Evolutionary conservation across 2,888 invertebrate species (phyloP).

Genomic region (Hipparchia sbordonii): DNA sequence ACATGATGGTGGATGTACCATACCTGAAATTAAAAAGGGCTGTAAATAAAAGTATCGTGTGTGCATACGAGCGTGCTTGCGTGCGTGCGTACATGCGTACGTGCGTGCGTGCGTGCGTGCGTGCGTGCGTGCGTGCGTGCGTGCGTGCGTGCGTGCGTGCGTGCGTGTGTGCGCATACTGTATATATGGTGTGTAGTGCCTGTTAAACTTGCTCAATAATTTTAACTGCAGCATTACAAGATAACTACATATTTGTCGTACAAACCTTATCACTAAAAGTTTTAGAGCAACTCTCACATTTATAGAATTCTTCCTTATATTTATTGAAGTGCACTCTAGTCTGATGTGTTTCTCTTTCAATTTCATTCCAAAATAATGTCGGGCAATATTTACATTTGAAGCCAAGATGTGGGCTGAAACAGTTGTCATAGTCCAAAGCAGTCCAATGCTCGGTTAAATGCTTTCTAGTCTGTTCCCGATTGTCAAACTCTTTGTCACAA

Average conservation of each 20-base stretch:
- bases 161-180: neutral
- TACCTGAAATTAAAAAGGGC: constrained; percentile 52
- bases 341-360: constrained; percentile 73
- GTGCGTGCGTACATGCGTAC: neutral
- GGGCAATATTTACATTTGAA: constrained; percentile 78
- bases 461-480: constrained; percentile 58
- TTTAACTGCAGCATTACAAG: neutral
- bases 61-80: neutral
- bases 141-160: neutral
- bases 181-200: neutral
- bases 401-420: constrained; percentile 76
- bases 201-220: no score
- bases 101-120: neutral
- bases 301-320: constrained; percentile 66
- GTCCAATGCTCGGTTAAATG: constrained; percentile 69
- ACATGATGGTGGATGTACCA: constrained; percentile 71
- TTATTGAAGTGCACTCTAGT: constrained; percentile 62
- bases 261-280: constrained; percentile 76
- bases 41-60: neutral
- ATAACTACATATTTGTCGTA: constrained; percentile 11
- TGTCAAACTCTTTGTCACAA: constrained; percentile 76
- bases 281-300: constrained; percentile 65
- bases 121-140: neutral
- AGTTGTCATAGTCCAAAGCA: constrained; percentile 64
- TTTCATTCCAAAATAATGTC: constrained; percentile 77